These are phyloP conservation scores for Passer montanus DNA, from an alignment of 2,113 vertebrate species.

Conservation along the genomic window DNA sequence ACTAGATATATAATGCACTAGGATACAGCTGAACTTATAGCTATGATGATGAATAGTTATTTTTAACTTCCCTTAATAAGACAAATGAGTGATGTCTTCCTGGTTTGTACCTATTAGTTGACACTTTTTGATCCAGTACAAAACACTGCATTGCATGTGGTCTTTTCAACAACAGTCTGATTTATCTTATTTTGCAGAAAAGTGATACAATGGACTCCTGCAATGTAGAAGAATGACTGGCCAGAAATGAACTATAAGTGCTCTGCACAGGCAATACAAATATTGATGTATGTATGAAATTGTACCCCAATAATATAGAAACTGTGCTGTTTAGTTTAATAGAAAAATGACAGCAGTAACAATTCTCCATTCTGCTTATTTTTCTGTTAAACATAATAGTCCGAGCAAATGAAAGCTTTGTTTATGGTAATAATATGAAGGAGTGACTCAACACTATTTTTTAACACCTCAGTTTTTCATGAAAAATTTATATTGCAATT, in stretches of 20 bases:
- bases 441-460: neutral
- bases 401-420: neutral
- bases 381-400: neutral
- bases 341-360: neutral
- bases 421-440: neutral
- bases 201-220: neutral
- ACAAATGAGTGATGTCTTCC: slow-evolving; percentile 28
- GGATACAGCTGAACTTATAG: neutral
- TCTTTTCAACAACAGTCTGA: neutral
- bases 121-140: slow-evolving; percentile 8
- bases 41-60: slow-evolving; percentile 28
- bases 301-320: neutral
- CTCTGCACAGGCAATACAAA: neutral
- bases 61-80: slow-evolving; percentile 32
- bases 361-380: neutral
- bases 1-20: neutral
- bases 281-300: neutral
- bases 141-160: neutral
- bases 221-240: neutral
- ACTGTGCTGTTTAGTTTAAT: neutral
- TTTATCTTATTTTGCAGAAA: neutral
- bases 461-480: neutral
- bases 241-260: neutral
- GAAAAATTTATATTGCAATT: neutral
- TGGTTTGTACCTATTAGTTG: slow-evolving; percentile 15